Percentiles rank a stretch among this genome's conserved stretches.
Conservation (phyloP, 2,113 vertebrate genomes). For the Cercopithecus mona region DNA sequence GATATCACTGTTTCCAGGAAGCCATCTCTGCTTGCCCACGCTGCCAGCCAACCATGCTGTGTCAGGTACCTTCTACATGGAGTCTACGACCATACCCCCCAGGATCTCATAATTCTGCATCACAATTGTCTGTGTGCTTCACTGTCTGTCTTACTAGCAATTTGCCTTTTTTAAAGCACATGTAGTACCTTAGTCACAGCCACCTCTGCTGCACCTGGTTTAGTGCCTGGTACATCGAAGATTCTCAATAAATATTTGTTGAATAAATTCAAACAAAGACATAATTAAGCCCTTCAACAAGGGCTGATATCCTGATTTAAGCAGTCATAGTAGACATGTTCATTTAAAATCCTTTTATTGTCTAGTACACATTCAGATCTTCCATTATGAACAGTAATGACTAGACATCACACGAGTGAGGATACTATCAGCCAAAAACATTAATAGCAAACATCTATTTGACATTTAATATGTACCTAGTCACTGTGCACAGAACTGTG, state of each 20-base stretch:
- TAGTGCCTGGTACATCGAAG: background rate
- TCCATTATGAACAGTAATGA: background rate
- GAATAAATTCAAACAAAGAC: background rate
- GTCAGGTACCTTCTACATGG: background rate
- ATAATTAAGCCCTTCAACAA: background rate
- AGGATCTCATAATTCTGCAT: background rate
- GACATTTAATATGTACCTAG: background rate
- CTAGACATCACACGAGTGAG: background rate
- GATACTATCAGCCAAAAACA: background rate
- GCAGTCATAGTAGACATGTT: background rate
- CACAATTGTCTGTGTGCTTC: too few relatives aligned
- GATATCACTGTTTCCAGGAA: background rate
- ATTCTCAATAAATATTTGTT: background rate
- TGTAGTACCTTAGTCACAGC: background rate
- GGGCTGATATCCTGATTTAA: background rate
- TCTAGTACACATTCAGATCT: background rate
- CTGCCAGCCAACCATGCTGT: fast-evolving
- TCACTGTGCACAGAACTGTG: background rate
- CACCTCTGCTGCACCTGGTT: too few relatives aligned
- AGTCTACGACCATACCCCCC: fast-evolving
- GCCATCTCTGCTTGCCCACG: background rate
- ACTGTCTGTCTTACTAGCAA: background rate
- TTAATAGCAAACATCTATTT: background rate
- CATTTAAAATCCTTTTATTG: background rate
- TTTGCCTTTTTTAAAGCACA: background rate